Base-by-base conservation (phyloP, 2,797 vertebrate genomes). In the Otolemur crassicaudatus region DNA sequence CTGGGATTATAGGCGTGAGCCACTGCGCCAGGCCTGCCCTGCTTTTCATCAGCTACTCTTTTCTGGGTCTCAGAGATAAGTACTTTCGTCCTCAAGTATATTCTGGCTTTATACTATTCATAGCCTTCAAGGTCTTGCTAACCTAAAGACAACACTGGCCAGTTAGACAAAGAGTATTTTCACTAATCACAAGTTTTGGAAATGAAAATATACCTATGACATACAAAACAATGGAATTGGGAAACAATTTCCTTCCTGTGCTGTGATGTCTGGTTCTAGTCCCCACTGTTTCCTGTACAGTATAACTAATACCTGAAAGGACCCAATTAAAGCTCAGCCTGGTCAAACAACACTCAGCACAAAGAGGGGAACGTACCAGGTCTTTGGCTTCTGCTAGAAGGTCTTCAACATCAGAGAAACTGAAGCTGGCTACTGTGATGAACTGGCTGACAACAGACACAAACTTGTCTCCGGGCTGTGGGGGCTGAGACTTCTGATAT, bases 391-490 rank as follows among this genome's bases (percentile, higher is more conserved):
- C 99, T 1, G 90, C 97, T 90, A 99, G 99, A 70, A 99, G 99
- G 98, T 99, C 99, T 97, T 99, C 99, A 0, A 99, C 99, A 0
- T 99, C 99, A 0, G 99, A 99, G 98, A 99, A 99, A 98, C 99
- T 99, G 98, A 99, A 99, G 98, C 99, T 99, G 97, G 99, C 99
- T 94, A 99, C 97, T 0, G 99, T 99, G 98, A 99, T 99, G 98
- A 99, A 99, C 98, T 99, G 99, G 98, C 99, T 99, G 98, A 99
- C 99, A 1, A 99, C 99, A 0, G 99, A 99, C 97, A 99, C 99
- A 97, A 99, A 99, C 98, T 99, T 99, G 98, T 99, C 99, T 1
- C 99, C 99, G 0, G 98, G 96, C 95, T 99, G 99, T 67, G 99
- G 98, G 34, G 99, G 98, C 91, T 99, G 99, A 91, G 99, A 99